Percentiles rank a stretch among this genome's conserved stretches.
These are phyloP conservation scores for Danio aesculapii DNA, from an alignment of 2,797 vertebrate genomes.

Conservation along the genomic window DNA sequence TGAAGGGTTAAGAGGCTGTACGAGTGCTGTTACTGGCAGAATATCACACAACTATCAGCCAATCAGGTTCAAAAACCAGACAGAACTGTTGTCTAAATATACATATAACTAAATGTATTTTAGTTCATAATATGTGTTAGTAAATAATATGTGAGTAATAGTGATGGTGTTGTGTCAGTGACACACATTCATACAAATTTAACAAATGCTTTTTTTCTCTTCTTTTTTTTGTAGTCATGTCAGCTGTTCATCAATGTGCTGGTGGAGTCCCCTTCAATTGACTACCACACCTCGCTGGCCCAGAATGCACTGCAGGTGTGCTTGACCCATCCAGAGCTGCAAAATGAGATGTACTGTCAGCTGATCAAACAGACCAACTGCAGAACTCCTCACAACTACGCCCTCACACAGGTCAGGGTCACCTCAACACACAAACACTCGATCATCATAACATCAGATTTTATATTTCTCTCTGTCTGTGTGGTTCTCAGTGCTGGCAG, in stretches of 20 bases:
- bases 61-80: no score
- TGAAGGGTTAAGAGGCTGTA: no score
- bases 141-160: neutral
- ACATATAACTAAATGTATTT: no score
- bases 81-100: no score
- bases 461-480: neutral
- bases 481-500: constrained; percentile 89
- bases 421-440: constrained; percentile 12
- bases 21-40: no score
- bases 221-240: constrained; percentile 84
- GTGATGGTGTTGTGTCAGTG: neutral
- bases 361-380: constrained; percentile 91
- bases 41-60: no score
- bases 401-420: constrained; percentile 87
- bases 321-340: constrained; percentile 90
- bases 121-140: no score
- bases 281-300: constrained; percentile 94
- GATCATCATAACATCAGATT: neutral
- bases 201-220: constrained; percentile 8
- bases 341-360: constrained; percentile 97
- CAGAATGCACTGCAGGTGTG: constrained; percentile 96
- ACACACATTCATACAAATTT: neutral
- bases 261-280: constrained; percentile 90
- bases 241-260: constrained; percentile 97
- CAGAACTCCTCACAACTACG: constrained; percentile 85